Evolutionary conservation across 1,140 invertebrate genomes (phyloP), one percentile per base, ranked within the genome.

Genomic region (Ladona fulva): DNA sequence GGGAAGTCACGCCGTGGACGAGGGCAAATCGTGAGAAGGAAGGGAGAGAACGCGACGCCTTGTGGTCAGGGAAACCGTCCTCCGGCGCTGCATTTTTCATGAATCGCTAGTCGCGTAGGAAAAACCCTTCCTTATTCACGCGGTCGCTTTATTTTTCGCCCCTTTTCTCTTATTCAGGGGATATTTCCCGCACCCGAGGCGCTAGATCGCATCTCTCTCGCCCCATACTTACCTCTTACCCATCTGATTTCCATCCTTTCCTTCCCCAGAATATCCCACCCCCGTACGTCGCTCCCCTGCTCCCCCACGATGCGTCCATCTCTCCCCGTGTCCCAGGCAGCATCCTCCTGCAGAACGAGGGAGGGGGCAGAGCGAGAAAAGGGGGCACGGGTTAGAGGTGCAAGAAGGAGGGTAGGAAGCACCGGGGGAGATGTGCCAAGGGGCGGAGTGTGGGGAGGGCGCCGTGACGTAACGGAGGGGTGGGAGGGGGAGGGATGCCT

Each of bases 401-500:
- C 29, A 37, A 37, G 29, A 8, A 37, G 29, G 29, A 37, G 29
- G 29, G 29, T 5, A 37, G 29, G 29, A 8, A 37, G 29, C 29
- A 37, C 29, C 29, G 29, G 29, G 29, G 52, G 52, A 66, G 52
- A 66, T 22, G 14, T 16, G 52, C 16, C 52, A 12, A 66, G 52
- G 52, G n/a, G 16, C 52, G 52, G 52, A 66, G 52, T 25, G 16
- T 74, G 52, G 42, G 22, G 78, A 37, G 78, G 80, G 78, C 79
- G 78, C 24, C 79, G 80, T 78, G 77, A 74, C 74, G 74, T 66
- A 74, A 25, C 42, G 16, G 37, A 78, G 77, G 52, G 77, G 74
- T n/a, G 74, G 74, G n/a, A 42, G 25, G 77, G 8, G 10, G 29
- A 19, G 24, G 79, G 81, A 76, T 24, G 44, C 42, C 42, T 74